Conservation (phyloP, 2,113 vertebrate genomes). For the Neotragus pygmaeus region DNA sequence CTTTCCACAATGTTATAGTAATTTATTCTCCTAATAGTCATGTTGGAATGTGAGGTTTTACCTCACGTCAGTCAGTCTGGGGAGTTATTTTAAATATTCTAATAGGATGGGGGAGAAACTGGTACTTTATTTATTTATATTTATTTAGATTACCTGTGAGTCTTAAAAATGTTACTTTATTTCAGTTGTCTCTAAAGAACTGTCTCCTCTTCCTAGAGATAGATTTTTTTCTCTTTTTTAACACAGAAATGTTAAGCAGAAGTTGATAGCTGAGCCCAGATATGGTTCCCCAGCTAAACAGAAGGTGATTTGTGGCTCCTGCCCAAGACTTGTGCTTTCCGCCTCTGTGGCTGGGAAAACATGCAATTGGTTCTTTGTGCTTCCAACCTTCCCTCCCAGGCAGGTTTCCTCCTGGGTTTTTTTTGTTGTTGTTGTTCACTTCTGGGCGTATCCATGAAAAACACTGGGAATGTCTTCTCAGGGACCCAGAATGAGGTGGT, state of each 20-base stretch:
- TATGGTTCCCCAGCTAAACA: neutral
- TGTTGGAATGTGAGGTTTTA: neutral
- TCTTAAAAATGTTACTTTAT: neutral
- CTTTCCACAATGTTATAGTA: neutral
- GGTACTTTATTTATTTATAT: neutral
- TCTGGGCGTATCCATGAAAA: neutral
- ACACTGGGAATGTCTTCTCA: neutral
- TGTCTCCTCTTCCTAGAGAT: neutral
- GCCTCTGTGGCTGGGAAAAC: neutral
- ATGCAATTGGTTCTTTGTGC: neutral
- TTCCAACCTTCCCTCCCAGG: neutral
- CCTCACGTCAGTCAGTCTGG: neutral
- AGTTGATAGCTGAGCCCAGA: neutral
- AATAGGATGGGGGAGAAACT: neutral
- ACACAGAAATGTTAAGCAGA: neutral
- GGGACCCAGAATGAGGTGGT: neutral
- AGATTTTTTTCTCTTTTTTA: neutral
- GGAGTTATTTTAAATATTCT: conserved; percentile 4
- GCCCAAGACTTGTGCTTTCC: neutral
- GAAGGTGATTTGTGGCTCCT: neutral
- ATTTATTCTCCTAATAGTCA: neutral
- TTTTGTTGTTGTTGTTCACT: neutral
- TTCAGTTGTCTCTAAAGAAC: neutral
- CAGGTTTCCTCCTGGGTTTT: neutral
- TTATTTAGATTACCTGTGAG: neutral